Percentiles rank a stretch among this genome's conserved stretches.
phyloP scores from a whole-genome alignment of 2,888 invertebrate genomes.

The Lepidochrysops patricia region DNA sequence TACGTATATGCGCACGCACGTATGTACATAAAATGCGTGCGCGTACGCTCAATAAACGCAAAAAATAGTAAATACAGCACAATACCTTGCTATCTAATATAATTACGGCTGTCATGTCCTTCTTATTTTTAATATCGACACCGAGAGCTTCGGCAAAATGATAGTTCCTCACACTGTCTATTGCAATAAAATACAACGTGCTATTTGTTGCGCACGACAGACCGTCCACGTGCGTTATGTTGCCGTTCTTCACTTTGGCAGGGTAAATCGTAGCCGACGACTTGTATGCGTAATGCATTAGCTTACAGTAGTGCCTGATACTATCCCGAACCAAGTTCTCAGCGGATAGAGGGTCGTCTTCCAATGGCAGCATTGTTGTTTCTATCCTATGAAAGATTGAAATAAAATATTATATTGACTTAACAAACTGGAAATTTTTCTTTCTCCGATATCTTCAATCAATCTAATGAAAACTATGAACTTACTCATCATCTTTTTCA shows the following conservation, averaged over 20 bases:
- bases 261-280: slow-evolving; percentile 49
- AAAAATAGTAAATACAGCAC: not conserved
- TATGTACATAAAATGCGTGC: not conserved
- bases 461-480: slow-evolving; percentile 19
- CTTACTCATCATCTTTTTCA: slow-evolving; percentile 39
- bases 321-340: slow-evolving; percentile 61
- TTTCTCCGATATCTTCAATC: too few species aligned
- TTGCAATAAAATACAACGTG: slow-evolving; percentile 70
- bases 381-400: slow-evolving; percentile 39
- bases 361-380: slow-evolving; percentile 59
- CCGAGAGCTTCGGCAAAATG: slow-evolving; percentile 85
- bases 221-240: slow-evolving; percentile 55
- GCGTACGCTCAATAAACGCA: not conserved
- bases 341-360: slow-evolving; percentile 71
- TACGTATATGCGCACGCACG: not conserved
- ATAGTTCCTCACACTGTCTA: slow-evolving; percentile 82
- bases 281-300: slow-evolving; percentile 54
- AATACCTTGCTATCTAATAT: slow-evolving; percentile 81
- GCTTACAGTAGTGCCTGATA: slow-evolving; percentile 52
- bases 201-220: slow-evolving; percentile 59
- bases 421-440: too few species aligned
- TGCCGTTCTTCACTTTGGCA: slow-evolving; percentile 28
- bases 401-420: not conserved
- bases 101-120: slow-evolving; percentile 78
- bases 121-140: slow-evolving; percentile 75